These are phyloP conservation scores for Microchirus variegatus DNA, from an alignment of 2,797 vertebrate genomes.

Conservation along the genomic window DNA sequence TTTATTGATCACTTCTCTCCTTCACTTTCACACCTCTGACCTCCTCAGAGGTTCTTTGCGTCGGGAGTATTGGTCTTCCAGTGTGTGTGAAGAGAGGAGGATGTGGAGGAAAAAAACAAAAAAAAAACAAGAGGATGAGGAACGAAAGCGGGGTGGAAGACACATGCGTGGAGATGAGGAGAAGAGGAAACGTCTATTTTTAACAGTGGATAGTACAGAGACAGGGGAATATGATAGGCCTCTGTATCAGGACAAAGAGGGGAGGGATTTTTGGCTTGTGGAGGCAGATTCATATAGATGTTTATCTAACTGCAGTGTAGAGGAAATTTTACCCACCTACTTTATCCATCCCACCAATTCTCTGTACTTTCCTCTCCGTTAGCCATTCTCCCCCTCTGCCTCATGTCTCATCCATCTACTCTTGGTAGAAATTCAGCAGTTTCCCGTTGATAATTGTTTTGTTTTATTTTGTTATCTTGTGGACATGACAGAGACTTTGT, in stretches of 20 bases:
- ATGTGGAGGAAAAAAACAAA: slow-evolving; percentile 58
- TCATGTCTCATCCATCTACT: not conserved
- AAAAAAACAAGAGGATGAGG: slow-evolving; percentile 44
- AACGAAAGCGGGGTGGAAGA: slow-evolving; percentile 54
- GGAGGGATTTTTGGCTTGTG: slow-evolving; percentile 47
- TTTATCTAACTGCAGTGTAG: slow-evolving; percentile 53
- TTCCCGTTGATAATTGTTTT: too few species aligned
- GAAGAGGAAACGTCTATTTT: slow-evolving; percentile 71
- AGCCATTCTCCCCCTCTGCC: not conserved
- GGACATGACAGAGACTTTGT: too few species aligned
- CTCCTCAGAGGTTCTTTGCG: slow-evolving; percentile 29
- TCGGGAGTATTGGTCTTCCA: slow-evolving; percentile 42
- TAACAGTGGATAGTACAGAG: slow-evolving; percentile 44
- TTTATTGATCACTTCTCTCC: slow-evolving; percentile 11
- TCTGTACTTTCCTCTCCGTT: slow-evolving; percentile 14
- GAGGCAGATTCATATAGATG: slow-evolving; percentile 41
- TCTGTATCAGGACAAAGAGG: slow-evolving; percentile 45
- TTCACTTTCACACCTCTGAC: slow-evolving; percentile 38
- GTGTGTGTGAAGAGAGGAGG: slow-evolving; percentile 60
- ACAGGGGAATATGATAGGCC: slow-evolving; percentile 59
- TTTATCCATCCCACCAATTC: not conserved
- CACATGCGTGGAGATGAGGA: slow-evolving; percentile 41
- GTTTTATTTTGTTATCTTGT: too few species aligned
- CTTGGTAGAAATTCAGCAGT: not conserved
- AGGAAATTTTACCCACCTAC: slow-evolving; percentile 60